These are phyloP conservation scores for Salticus scenicus DNA, from an alignment of 2,888 invertebrate genomes.

Conservation along the genomic window DNA sequence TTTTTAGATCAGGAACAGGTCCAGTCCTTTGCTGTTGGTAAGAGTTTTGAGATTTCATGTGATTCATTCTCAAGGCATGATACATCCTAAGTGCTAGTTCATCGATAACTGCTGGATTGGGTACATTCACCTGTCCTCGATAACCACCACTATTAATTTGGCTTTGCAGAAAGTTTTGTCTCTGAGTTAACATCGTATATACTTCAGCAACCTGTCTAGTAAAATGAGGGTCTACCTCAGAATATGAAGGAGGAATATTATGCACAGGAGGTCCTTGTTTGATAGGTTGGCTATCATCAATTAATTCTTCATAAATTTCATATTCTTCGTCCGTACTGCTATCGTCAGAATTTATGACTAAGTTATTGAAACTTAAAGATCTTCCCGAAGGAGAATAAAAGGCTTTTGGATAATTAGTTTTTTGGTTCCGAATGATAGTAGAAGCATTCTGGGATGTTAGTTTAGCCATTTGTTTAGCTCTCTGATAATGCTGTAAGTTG, in stretches of 20 bases:
- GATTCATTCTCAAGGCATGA: slow-evolving; percentile 60
- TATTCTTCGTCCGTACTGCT: slow-evolving; percentile 56
- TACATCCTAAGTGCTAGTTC: slow-evolving; percentile 62
- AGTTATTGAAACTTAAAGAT: slow-evolving; percentile 60
- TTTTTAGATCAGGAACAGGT: background rate
- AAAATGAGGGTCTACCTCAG: slow-evolving; percentile 49
- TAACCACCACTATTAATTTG: slow-evolving; percentile 26
- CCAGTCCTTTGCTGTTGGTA: background rate
- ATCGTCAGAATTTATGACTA: slow-evolving; percentile 56
- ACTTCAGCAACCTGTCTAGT: slow-evolving; percentile 56
- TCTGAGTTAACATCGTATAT: slow-evolving; percentile 56
- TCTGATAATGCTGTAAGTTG: slow-evolving; percentile 50
- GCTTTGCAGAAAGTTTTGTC: slow-evolving; percentile 45
- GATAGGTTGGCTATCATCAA: slow-evolving; percentile 23
- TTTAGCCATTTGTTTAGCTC: slow-evolving; percentile 48
- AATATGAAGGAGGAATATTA: slow-evolving; percentile 1
- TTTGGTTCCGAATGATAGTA: slow-evolving; percentile 29
- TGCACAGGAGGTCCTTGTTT: slow-evolving; percentile 11
- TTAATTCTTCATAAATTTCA: slow-evolving; percentile 54
- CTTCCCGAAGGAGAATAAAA: slow-evolving; percentile 58
- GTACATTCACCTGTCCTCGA: slow-evolving; percentile 42
- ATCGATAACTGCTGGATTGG: slow-evolving; percentile 53
- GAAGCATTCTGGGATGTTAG: slow-evolving; percentile 28
- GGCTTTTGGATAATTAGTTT: slow-evolving; percentile 42
- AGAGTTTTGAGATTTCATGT: slow-evolving; percentile 50